Conservation (phyloP, 1,140 invertebrate genomes). For the Macrosteles quadrilineatus region DNA sequence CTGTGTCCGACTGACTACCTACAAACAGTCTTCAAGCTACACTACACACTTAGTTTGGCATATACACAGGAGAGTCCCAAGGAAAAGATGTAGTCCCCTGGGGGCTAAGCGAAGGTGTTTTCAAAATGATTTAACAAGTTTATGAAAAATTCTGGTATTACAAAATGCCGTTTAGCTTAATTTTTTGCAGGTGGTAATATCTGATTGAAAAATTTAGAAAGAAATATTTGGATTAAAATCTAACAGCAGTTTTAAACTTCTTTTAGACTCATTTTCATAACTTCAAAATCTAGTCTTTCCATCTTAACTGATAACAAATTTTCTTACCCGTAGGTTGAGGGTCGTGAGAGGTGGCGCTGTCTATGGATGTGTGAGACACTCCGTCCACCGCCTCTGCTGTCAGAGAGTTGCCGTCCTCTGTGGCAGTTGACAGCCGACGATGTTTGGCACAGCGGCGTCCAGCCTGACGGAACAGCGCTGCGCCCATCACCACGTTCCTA, state of each 20-base stretch:
- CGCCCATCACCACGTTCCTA: conserved; percentile 86
- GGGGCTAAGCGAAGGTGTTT: no score
- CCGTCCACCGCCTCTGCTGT: conserved; percentile 38
- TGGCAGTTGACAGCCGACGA: conserved; percentile 35
- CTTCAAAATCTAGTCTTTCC: no score
- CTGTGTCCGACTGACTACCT: conserved; percentile 52
- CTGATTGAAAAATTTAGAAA: no score
- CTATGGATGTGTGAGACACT: conserved; percentile 46
- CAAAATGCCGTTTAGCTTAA: no score
- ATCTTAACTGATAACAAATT: no score
- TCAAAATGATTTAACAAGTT: no score
- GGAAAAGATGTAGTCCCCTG: no score
- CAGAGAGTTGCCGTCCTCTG: conserved; percentile 38
- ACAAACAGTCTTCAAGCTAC: conserved; percentile 35
- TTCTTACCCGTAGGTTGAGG: not conserved
- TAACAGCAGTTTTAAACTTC: no score
- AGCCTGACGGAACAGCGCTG: conserved; percentile 80
- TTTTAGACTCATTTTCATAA: no score
- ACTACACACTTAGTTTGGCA: not conserved
- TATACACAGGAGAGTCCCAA: not conserved
- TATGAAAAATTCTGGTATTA: no score
- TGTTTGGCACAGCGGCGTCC: conserved; percentile 49
- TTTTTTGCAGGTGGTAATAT: no score
- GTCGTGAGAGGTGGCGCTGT: conserved; percentile 40
- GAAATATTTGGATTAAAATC: no score